A percentile compares a stretch with the other conserved stretches of the same genome.
Evolutionary conservation across 1,140 invertebrate species (phyloP).

Genomic region (Tribolium madens): DNA sequence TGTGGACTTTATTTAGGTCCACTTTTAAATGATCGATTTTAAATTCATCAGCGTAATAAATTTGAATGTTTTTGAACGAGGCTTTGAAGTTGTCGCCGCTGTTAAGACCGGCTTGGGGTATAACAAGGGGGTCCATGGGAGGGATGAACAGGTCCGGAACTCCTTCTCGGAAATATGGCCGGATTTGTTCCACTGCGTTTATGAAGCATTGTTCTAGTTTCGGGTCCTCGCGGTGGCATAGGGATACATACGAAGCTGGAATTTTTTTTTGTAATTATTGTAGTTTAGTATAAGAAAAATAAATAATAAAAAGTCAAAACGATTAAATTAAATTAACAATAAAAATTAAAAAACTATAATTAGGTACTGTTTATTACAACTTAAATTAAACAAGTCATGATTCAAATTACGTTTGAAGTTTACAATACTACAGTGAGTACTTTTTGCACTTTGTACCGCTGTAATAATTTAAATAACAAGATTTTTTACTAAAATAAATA

Average conservation of each 20-base stretch:
- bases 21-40: constrained; percentile 48
- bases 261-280: not conserved
- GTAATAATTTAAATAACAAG: not conserved
- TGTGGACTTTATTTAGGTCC: constrained; percentile 48
- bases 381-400: not conserved
- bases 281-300: too few species aligned
- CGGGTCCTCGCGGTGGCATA: constrained; percentile 68
- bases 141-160: constrained; percentile 66
- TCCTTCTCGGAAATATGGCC: constrained; percentile 67
- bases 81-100: constrained; percentile 52
- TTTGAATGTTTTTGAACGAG: constrained; percentile 53
- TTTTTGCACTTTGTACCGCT: not conserved
- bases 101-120: constrained; percentile 55
- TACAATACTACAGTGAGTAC: not conserved
- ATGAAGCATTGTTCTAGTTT: constrained; percentile 66
- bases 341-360: too few species aligned
- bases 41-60: constrained; percentile 52
- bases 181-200: constrained; percentile 64
- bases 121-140: constrained; percentile 65
- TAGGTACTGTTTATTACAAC: not conserved
- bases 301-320: too few species aligned
- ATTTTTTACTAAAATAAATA: not conserved
- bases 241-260: constrained; percentile 69
- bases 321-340: too few species aligned
- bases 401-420: not conserved